Evolutionary conservation across 2,797 vertebrate genomes (phyloP), one percentile per base, ranked within the genome.

Genomic region (Enteromius paludinosus): DNA sequence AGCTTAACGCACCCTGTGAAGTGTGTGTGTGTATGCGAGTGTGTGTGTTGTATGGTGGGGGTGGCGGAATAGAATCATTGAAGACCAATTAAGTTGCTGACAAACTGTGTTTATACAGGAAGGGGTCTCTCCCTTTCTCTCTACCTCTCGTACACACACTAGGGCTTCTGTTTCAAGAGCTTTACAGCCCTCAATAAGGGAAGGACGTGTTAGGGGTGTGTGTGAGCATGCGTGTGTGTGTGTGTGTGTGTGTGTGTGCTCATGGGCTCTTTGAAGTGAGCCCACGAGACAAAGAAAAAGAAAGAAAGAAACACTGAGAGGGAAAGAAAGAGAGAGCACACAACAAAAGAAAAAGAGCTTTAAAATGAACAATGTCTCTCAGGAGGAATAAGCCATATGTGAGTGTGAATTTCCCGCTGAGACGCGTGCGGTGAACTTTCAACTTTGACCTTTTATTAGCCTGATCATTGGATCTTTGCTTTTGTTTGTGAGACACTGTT

Each of bases 91-190:
- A 89, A 86, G 82, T 84, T 88, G 76, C 88, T 89, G 87, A 91
- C 89, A 90, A 91, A 91, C 87, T 87, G 83, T 91, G 83, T 92
- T 88, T 89, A 83, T 84, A 78, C 73, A 86, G 83, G 81, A 79
- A 82, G 81, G 78, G 73, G 75, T 79, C 75, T 85, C 76, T 81
- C 72, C 70, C 83, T 83, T 33, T 79, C 73, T 79, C 79, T 81
- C 73, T 83, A 41, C n/a, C 25, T 85, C 59, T 80, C 23, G 18
- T n/a, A 74, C 59, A 35, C 72, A 61, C 83, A 84, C 83, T 61
- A 28, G 64, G 62, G 33, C 66, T 84, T 80, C 78, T 85, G 84
- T 87, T 85, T 85, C 45, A 18, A 83, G 61, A 79, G 86, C 75
- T 89, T 85, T 85, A 85, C 65, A 84, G 83, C 81, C 75, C 74